Evolutionary conservation across 1,140 invertebrate genomes (phyloP).

Genomic region (Drosophila ohnishii): DNA sequence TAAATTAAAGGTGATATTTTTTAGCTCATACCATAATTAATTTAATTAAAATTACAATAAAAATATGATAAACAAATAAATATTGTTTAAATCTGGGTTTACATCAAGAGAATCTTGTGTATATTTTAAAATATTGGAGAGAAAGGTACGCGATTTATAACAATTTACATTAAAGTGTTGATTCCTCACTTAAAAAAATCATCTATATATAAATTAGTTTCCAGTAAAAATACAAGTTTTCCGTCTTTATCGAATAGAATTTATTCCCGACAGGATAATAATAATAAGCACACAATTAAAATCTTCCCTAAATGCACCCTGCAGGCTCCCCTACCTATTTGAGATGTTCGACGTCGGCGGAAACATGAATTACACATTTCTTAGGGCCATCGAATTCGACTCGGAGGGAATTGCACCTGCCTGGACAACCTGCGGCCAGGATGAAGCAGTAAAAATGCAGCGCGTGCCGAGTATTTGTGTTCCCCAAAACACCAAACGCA

Average conservation of each 20-base stretch:
- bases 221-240: too few relatives aligned
- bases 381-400: conserved; percentile 49
- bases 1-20: background rate
- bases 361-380: conserved; percentile 78
- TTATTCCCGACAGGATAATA: conserved; percentile 7
- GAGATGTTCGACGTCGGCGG: conserved; percentile 31
- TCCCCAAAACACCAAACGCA: conserved; percentile 44
- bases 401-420: conserved; percentile 64
- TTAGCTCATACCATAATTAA: too few relatives aligned
- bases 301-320: conserved; percentile 14
- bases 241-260: conserved; percentile 1
- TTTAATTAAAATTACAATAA: background rate
- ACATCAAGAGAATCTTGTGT: background rate
- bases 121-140: too few relatives aligned
- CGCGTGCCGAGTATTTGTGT: conserved; percentile 60
- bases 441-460: conserved; percentile 80
- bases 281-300: conserved; percentile 38
- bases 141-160: too few relatives aligned
- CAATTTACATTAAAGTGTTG: too few relatives aligned
- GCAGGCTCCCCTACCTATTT: conserved; percentile 1
- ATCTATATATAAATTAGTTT: too few relatives aligned
- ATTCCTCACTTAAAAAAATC: too few relatives aligned
- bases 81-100: background rate
- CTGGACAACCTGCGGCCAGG: conserved; percentile 50
- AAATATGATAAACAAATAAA: background rate